Conservation (phyloP, 2,888 invertebrate genomes). For the Myathropa florea region DNA sequence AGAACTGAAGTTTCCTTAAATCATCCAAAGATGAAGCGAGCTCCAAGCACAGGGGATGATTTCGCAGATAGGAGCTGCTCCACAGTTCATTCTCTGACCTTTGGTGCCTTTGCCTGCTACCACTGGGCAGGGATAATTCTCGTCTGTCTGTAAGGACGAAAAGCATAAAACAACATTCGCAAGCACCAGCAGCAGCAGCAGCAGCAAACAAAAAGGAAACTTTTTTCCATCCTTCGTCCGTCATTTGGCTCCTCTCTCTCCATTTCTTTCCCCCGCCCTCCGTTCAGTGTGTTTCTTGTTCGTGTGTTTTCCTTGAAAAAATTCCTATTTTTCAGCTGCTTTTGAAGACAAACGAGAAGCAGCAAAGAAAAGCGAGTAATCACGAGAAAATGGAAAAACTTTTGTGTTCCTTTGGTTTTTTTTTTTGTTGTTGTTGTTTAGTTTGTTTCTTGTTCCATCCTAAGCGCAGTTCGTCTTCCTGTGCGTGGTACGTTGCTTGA, state of each 20-base stretch:
- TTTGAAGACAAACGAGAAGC: background rate
- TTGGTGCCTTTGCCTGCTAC: background rate
- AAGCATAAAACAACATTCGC: background rate
- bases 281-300: background rate
- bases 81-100: background rate
- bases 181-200: background rate
- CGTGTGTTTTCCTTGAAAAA: background rate
- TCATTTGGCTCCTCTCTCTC: background rate
- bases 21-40: too few relatives aligned
- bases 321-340: background rate
- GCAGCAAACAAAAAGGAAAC: background rate
- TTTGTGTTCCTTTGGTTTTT: background rate
- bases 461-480: too few relatives aligned
- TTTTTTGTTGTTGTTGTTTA: background rate
- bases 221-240: background rate
- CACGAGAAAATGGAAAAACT: background rate
- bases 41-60: too few relatives aligned
- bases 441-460: background rate
- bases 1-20: too few relatives aligned
- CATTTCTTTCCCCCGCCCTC: background rate
- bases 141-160: background rate
- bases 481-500: too few relatives aligned
- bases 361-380: conserved; percentile 1
- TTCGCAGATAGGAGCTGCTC: too few relatives aligned
- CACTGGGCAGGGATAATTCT: background rate